phyloP scores from a whole-genome alignment of 2,888 invertebrate species.

The Megaustenia siamemsis region DNA sequence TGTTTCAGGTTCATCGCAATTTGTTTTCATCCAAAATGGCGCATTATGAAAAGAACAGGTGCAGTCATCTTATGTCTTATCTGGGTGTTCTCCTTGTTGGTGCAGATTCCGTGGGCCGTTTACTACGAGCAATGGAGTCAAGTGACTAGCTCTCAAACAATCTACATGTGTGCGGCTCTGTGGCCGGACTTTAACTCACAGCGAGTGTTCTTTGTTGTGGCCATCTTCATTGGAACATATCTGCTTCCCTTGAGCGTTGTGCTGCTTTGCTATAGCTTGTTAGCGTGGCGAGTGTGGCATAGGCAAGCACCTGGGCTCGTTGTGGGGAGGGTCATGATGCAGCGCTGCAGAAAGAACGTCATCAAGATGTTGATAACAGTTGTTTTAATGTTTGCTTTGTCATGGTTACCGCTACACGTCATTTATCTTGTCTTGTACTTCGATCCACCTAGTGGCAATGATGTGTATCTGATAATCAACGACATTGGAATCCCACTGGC shows the following conservation, averaged over 20 bases:
- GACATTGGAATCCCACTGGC: constrained; percentile 87
- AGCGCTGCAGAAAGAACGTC: constrained; percentile 94
- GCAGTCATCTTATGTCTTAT: constrained; percentile 92
- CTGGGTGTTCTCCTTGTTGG: constrained; percentile 91
- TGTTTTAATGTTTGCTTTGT: constrained; percentile 93
- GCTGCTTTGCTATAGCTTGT: constrained; percentile 92
- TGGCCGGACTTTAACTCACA: constrained; percentile 92
- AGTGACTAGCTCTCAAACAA: constrained; percentile 41
- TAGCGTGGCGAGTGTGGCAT: constrained; percentile 93
- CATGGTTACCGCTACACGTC: constrained; percentile 93
- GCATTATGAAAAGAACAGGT: constrained; percentile 92
- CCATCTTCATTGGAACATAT: constrained; percentile 92
- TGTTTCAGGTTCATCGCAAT: constrained; percentile 91
- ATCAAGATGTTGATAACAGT: constrained; percentile 95
- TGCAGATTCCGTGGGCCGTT: constrained; percentile 93
- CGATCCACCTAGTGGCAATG: constrained; percentile 82
- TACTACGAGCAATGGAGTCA: constrained; percentile 85
- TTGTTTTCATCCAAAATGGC: constrained; percentile 95
- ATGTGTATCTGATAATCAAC: constrained; percentile 87
- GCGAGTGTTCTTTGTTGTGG: constrained; percentile 91
- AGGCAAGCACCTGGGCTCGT: constrained; percentile 93
- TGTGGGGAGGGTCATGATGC: constrained; percentile 77
- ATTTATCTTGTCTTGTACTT: constrained; percentile 85
- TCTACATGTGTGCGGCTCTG: constrained; percentile 74
- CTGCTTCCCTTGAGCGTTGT: constrained; percentile 93